Percentiles rank a stretch among this genome's conserved stretches.
Evolutionary conservation across 2,113 vertebrate genomes (phyloP).

Genomic region (Chaetops frenatus): DNA sequence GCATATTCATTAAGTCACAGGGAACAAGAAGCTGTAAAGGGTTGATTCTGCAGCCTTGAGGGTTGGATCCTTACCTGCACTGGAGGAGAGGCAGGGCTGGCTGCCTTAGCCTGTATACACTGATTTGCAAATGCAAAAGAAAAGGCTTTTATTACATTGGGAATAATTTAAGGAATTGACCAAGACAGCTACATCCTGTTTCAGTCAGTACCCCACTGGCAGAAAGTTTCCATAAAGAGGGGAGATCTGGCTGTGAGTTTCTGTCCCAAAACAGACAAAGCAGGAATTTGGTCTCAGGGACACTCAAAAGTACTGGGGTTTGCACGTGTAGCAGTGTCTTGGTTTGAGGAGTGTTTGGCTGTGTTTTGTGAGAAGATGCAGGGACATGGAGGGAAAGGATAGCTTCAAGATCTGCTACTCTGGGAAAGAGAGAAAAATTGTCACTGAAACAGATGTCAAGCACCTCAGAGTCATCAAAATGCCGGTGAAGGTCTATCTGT

Average conservation of each 20-base stretch:
- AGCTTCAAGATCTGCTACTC: not conserved
- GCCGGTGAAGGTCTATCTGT: not conserved
- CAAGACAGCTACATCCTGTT: not conserved
- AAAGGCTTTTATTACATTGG: not conserved
- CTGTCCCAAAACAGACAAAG: not conserved
- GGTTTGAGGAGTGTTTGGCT: not conserved
- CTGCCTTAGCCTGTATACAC: not conserved
- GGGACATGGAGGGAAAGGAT: not conserved
- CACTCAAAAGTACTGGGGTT: not conserved
- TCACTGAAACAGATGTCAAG: not conserved
- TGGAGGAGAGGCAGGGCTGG: not conserved
- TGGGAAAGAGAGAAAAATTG: not conserved
- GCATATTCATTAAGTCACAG: conserved; percentile 56
- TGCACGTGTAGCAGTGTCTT: not conserved
- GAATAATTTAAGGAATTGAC: not conserved
- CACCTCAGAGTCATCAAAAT: not conserved
- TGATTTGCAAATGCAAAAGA: not conserved
- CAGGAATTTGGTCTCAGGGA: not conserved
- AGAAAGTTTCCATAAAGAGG: not conserved
- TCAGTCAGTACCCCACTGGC: not conserved
- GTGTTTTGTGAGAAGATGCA: not conserved
- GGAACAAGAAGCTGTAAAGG: not conserved
- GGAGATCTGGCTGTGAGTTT: not conserved
- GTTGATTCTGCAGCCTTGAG: conserved; percentile 2
- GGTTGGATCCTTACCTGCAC: not conserved